phyloP scores from a whole-genome alignment of 2,797 vertebrate species.

The Ctenopoma multispine region DNA sequence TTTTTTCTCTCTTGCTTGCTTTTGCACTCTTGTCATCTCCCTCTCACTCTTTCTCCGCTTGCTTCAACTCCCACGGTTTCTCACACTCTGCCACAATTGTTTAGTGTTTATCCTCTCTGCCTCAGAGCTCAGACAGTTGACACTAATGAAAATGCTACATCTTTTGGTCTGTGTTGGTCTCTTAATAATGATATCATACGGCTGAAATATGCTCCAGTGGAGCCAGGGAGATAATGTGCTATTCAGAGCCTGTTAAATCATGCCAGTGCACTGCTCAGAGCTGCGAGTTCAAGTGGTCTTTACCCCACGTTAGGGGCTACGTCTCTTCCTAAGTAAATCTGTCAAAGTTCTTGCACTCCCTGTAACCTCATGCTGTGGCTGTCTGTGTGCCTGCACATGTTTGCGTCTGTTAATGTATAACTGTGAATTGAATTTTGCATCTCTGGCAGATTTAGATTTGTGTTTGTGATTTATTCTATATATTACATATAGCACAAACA shows the following conservation, averaged over 20 bases:
- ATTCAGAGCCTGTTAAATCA: constrained; percentile 85
- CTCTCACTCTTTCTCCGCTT: constrained; percentile 1
- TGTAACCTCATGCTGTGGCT: constrained; percentile 42
- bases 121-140: constrained; percentile 85
- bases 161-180: constrained; percentile 73
- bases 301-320: constrained; percentile 83
- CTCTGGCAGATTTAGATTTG: constrained; percentile 19
- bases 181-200: constrained; percentile 84
- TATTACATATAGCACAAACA: constrained; percentile 80
- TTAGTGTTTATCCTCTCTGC: constrained; percentile 87
- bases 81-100: constrained; percentile 83
- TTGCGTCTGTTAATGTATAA: constrained; percentile 22
- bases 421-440: constrained; percentile 41
- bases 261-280: constrained; percentile 76
- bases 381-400: constrained; percentile 16
- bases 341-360: constrained; percentile 78
- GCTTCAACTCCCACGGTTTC: constrained; percentile 34
- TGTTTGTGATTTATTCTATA: constrained; percentile 75
- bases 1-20: constrained; percentile 15
- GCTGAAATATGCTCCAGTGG: constrained; percentile 81
- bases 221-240: constrained; percentile 83
- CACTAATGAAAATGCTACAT: constrained; percentile 74
- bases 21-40: constrained; percentile 47
- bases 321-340: constrained; percentile 86
- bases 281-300: constrained; percentile 86